phyloP scores from a whole-genome alignment of 2,797 vertebrate genomes.

The Gymnoscopelus braueri region DNA sequence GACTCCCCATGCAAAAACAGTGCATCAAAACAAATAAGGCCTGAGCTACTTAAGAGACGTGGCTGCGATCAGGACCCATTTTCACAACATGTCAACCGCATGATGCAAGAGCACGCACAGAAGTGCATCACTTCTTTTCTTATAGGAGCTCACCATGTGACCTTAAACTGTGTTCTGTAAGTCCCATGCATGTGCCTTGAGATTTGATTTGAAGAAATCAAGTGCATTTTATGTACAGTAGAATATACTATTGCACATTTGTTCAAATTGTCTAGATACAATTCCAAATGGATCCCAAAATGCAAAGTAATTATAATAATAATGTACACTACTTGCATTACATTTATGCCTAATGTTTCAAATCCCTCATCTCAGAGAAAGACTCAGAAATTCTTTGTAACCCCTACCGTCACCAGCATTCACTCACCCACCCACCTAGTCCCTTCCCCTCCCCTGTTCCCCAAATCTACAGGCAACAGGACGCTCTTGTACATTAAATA shows the following conservation, averaged over 20 bases:
- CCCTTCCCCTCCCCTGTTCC: slow-evolving; percentile 57
- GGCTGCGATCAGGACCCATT: slow-evolving; percentile 74
- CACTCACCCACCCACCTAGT: slow-evolving; percentile 29
- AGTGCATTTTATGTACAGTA: slow-evolving; percentile 16
- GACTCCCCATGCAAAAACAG: slow-evolving; percentile 79
- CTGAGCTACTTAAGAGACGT: slow-evolving; percentile 78
- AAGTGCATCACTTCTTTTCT: slow-evolving; percentile 54
- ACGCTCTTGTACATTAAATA: slow-evolving; percentile 99
- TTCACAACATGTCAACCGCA: slow-evolving; percentile 71
- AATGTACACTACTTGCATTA: no score
- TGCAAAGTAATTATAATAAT: no score
- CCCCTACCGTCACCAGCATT: slow-evolving; percentile 34
- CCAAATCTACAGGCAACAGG: slow-evolving; percentile 93
- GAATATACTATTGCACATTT: slow-evolving; percentile 5
- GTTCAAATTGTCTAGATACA: slow-evolving; percentile 24
- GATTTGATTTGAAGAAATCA: slow-evolving; percentile 30
- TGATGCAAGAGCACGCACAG: slow-evolving; percentile 64
- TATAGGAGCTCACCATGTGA: slow-evolving; percentile 5
- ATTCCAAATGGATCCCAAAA: slow-evolving; percentile 19
- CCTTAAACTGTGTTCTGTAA: no score
- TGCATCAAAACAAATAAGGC: slow-evolving; percentile 86
- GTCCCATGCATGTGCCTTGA: slow-evolving; percentile 51
- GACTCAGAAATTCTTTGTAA: slow-evolving; percentile 26
- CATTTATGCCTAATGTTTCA: slow-evolving; percentile 9
- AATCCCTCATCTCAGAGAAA: slow-evolving; percentile 15